phyloP scores from a whole-genome alignment of 23 tunicate species.

The Trididemnum miniatum region DNA sequence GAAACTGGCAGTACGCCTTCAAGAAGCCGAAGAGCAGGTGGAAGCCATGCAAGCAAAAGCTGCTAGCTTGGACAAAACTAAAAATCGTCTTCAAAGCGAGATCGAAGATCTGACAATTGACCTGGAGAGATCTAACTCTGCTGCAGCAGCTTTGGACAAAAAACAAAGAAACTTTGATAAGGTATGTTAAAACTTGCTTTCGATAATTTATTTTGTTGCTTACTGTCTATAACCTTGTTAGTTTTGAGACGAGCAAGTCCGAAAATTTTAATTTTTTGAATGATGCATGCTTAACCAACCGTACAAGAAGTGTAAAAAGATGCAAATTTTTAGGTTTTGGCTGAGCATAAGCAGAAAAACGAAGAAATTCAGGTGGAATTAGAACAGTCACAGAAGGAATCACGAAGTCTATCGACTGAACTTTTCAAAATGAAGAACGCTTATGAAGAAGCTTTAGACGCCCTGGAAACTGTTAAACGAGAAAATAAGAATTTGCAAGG shows the following conservation, averaged over 20 bases:
- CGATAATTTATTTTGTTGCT: too few species aligned
- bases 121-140: constrained; percentile 85
- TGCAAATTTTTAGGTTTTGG: constrained; percentile 67
- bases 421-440: constrained; percentile 98
- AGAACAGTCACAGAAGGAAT: constrained; percentile 97
- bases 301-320: too few species aligned
- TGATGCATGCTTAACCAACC: too few species aligned
- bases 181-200: too few species aligned
- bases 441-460: constrained; percentile 97
- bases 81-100: constrained; percentile 90
- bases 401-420: constrained; percentile 96
- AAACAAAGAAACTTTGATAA: constrained; percentile 76
- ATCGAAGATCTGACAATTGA: constrained; percentile 92
- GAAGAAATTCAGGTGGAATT: constrained; percentile 93
- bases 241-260: too few species aligned
- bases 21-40: constrained; percentile 82
- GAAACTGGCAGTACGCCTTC: constrained; percentile 58
- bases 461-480: constrained; percentile 92
- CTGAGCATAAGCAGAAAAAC: constrained; percentile 88
- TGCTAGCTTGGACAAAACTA: constrained; percentile 92
- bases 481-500: constrained; percentile 98
- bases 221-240: too few species aligned
- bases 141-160: constrained; percentile 90
- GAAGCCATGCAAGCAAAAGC: constrained; percentile 87
- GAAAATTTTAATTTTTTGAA: too few species aligned